phyloP scores from a whole-genome alignment of 53 echinoderm and acorn worm genomes.

The Pentamera pediparva region DNA sequence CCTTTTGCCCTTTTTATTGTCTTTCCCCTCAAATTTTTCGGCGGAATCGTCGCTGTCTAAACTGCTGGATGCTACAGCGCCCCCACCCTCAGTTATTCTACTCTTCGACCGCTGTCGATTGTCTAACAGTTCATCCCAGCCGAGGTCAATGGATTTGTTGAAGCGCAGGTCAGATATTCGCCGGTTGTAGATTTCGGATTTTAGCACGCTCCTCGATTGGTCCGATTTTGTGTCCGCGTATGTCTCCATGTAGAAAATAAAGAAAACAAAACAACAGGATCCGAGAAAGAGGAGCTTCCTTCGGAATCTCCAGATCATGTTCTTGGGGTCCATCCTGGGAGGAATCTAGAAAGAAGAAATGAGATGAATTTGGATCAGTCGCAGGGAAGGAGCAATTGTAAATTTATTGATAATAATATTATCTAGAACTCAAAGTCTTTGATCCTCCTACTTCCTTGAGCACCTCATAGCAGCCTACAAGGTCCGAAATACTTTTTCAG shows the following conservation, averaged over 20 bases:
- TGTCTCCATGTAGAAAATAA: slow-evolving; percentile 23
- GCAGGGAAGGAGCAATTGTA: too few species aligned
- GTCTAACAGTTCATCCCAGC: slow-evolving; percentile 21
- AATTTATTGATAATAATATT: too few species aligned
- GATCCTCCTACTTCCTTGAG: too few species aligned
- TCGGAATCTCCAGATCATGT: slow-evolving; percentile 26
- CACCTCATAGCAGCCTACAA: too few species aligned
- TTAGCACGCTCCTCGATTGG: background rate
- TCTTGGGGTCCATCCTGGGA: slow-evolving; percentile 14
- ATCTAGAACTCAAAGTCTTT: too few species aligned
- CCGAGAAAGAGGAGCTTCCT: slow-evolving; percentile 25
- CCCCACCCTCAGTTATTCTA: background rate
- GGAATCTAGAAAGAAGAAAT: background rate
- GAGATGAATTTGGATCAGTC: too few species aligned
- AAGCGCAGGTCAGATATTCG: slow-evolving; percentile 31
- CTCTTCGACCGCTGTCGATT: background rate
- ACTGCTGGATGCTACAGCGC: background rate
- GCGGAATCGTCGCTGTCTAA: slow-evolving; percentile 10
- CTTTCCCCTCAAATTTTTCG: background rate
- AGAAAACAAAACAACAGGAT: background rate
- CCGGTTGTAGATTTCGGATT: background rate
- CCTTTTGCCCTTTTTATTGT: background rate
- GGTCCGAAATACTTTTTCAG: too few species aligned
- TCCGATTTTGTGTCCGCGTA: background rate
- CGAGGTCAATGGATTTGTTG: slow-evolving; percentile 17